Conservation (phyloP, 2,113 vertebrate species). For the Trachemys scripta region DNA sequence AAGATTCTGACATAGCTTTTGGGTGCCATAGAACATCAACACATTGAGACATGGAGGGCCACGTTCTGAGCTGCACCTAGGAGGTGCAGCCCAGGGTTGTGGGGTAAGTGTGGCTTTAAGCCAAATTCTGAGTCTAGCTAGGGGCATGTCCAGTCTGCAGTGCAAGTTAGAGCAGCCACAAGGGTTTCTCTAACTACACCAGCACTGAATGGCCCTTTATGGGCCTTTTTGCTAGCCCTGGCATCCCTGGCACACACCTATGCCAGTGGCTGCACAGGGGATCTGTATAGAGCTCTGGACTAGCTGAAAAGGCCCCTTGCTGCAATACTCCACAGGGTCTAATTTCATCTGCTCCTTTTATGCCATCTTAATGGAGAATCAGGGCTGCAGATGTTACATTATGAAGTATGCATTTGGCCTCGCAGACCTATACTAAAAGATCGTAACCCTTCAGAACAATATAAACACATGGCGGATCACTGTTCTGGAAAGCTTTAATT, state of each 20-base stretch:
- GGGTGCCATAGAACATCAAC: background rate
- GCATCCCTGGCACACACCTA: background rate
- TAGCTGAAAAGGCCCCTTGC: background rate
- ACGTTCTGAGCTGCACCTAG: background rate
- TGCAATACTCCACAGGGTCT: background rate
- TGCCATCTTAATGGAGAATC: background rate
- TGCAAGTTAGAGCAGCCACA: background rate
- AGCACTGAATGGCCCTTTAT: background rate
- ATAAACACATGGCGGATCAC: background rate
- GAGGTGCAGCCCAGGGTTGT: background rate
- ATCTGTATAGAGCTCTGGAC: background rate
- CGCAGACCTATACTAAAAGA: background rate
- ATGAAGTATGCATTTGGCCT: background rate
- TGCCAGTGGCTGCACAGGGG: background rate
- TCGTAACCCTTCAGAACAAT: background rate
- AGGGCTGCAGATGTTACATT: constrained; percentile 12
- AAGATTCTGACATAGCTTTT: background rate
- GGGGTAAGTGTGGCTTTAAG: background rate
- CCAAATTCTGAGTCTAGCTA: background rate
- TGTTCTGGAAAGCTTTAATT: background rate
- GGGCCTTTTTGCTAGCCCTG: background rate
- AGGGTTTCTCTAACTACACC: background rate
- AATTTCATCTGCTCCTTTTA: background rate
- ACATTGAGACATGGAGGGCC: background rate
- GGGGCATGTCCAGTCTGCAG: background rate